phyloP scores from a whole-genome alignment of 2,797 vertebrate species.

The Geotrypetes seraphini region DNA sequence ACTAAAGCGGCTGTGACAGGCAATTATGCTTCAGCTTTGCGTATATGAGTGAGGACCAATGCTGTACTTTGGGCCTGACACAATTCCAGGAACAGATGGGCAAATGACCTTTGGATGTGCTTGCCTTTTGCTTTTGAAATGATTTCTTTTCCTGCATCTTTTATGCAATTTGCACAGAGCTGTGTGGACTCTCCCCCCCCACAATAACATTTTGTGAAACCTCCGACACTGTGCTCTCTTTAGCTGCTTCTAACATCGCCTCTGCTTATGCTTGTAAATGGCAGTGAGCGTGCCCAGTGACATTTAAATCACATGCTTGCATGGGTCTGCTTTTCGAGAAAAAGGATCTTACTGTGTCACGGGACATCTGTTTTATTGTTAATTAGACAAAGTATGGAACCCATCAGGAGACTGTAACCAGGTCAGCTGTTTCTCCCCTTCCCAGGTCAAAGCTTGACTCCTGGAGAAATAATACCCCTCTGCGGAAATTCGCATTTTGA shows the following conservation, averaged over 20 bases:
- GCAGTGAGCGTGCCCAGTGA: conserved; percentile 44
- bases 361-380: conserved; percentile 58
- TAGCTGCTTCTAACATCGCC: conserved; percentile 38
- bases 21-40: too few species aligned
- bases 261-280: conserved; percentile 46
- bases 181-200: too few species aligned
- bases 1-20: too few species aligned
- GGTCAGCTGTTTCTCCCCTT: conserved; percentile 41
- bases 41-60: too few species aligned
- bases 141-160: too few species aligned
- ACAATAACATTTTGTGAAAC: too few species aligned
- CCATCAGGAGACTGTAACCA: conserved; percentile 34
- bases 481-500: conserved; percentile 39
- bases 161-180: too few species aligned
- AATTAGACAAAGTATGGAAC: conserved; percentile 49
- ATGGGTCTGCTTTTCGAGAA: conserved; percentile 49
- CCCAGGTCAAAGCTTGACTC: conserved; percentile 32
- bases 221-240: too few species aligned
- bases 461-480: conserved; percentile 43
- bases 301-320: conserved; percentile 54
- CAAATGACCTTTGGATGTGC: too few species aligned
- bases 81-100: too few species aligned
- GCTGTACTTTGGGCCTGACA: too few species aligned
- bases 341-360: conserved; percentile 43
- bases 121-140: too few species aligned